Base-by-base conservation (phyloP, 2,797 vertebrate species). In the Lagocephalus sceleratus region DNA sequence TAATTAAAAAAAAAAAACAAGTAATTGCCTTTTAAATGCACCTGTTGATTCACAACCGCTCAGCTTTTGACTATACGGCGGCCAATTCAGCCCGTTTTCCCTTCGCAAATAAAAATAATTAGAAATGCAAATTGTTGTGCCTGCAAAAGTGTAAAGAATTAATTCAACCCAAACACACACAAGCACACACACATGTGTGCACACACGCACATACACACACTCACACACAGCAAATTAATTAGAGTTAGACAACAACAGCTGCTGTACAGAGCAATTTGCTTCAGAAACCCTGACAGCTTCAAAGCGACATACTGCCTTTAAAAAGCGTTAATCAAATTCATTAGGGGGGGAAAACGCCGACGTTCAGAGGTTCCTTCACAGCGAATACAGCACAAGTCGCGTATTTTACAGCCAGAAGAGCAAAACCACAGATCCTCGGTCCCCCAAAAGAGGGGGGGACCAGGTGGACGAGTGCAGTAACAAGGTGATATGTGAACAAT, bases 221-320 rank as follows among this genome's bases (percentile, higher is more conserved):
- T n/a, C n/a, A n/a, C n/a, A 78, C 73, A 69, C 51, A 39, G 75
- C 60, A 78, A 81, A 78, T 85, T 81, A 84, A 84, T 85, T 83
- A 81, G 76, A 47, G 66, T 68, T 56, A 52, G 67, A 82, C 64
- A 71, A 81, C 65, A 75, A 75, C 84, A 86, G 74, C 76, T 76
- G 78, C 69, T 71, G 66, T 60, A 69, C 53, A 49, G 66, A 82
- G 67, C 73, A 65, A 76, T 80, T 75, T 75, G 67, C 66, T 64
- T 73, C 61, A 73, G 51, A 78, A 76, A 68, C 76, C 54, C 67
- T 78, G 78, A 79, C 76, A 75, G 73, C 76, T 85, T 83, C 76
- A 70, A 81, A 76, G 73, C 64, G 65, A 71, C 65, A 77, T 62
- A 82, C 63, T 75, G 78, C 20, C 61, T 85, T 81, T 76, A 71